Evolutionary conservation across 2,113 vertebrate genomes (phyloP).

Genomic region (Turdus rufiventris): DNA sequence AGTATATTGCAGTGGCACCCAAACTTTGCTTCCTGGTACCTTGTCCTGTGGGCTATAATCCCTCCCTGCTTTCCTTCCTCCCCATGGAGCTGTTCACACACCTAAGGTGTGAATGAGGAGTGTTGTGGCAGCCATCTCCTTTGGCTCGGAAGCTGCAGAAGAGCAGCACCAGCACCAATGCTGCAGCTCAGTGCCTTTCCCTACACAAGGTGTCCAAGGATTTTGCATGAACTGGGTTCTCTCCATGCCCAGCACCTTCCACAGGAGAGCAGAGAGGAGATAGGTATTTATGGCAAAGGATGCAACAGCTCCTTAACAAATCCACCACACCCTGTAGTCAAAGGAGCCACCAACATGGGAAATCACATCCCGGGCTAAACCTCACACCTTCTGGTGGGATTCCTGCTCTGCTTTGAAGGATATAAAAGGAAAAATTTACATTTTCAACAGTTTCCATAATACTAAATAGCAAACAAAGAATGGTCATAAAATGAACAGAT

Average conservation of each 20-base stretch:
- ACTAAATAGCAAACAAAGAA: background rate
- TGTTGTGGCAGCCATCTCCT: background rate
- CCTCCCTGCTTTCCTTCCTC: background rate
- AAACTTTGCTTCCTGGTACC: background rate
- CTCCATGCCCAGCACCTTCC: background rate
- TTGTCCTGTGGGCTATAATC: background rate
- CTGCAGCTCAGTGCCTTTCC: background rate
- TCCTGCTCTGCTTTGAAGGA: background rate
- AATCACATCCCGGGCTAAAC: background rate
- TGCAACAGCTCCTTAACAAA: rapidly evolving
- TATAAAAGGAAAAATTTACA: background rate
- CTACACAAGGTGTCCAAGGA: rapidly evolving
- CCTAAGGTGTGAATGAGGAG: background rate
- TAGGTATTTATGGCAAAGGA: background rate
- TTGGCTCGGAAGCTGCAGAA: background rate
- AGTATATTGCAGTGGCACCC: background rate
- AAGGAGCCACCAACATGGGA: rapidly evolving
- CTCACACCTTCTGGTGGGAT: background rate
- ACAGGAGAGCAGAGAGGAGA: rapidly evolving
- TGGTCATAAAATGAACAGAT: background rate
- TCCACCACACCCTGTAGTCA: rapidly evolving
- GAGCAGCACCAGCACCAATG: background rate
- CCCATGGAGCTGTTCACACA: rapidly evolving
- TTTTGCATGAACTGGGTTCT: background rate
- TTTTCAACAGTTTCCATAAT: background rate